Percentiles rank a stretch among this genome's conserved stretches.
Conservation (phyloP, 2,888 invertebrate species). For the Tanytarsus gracilentus region DNA sequence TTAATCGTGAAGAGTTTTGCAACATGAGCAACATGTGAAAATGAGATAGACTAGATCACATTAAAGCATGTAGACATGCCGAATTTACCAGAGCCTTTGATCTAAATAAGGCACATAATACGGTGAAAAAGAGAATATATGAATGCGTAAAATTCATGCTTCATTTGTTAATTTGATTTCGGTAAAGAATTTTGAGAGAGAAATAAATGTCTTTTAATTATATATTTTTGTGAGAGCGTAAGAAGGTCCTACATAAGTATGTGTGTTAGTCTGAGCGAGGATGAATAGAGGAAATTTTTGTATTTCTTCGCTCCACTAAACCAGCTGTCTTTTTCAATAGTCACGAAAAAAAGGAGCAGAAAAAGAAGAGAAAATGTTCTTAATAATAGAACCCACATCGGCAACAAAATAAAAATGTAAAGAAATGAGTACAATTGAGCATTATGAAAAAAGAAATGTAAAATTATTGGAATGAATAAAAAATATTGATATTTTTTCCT, state of each 20-base stretch:
- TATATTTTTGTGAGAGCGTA: too few species aligned
- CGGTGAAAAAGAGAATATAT: not conserved
- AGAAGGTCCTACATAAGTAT: too few species aligned
- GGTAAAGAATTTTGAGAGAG: too few species aligned
- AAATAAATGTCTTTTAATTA: too few species aligned
- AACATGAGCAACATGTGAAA: slow-evolving; percentile 13
- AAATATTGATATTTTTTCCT: too few species aligned
- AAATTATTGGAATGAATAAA: too few species aligned
- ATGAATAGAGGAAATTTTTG: not conserved
- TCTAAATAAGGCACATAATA: slow-evolving; percentile 8
- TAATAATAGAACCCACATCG: too few species aligned
- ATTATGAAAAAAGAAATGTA: too few species aligned
- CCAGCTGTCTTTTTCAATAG: slow-evolving; percentile 23
- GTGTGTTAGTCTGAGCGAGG: not conserved
- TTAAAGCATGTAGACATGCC: not conserved
- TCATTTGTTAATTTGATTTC: slow-evolving; percentile 24
- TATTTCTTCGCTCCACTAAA: slow-evolving; percentile 2
- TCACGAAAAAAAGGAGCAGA: not conserved
- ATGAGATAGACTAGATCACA: not conserved
- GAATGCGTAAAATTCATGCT: slow-evolving; percentile 19
- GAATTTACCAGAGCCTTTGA: slow-evolving; percentile 7
- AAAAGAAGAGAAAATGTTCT: not conserved
- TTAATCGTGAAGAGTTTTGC: too few species aligned
- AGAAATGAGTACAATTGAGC: too few species aligned
- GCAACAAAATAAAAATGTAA: too few species aligned